Evolutionary conservation across 37 sponge, comb jelly and placozoan species (phyloP).

Genomic region (Mnemiopsis leidyi): DNA sequence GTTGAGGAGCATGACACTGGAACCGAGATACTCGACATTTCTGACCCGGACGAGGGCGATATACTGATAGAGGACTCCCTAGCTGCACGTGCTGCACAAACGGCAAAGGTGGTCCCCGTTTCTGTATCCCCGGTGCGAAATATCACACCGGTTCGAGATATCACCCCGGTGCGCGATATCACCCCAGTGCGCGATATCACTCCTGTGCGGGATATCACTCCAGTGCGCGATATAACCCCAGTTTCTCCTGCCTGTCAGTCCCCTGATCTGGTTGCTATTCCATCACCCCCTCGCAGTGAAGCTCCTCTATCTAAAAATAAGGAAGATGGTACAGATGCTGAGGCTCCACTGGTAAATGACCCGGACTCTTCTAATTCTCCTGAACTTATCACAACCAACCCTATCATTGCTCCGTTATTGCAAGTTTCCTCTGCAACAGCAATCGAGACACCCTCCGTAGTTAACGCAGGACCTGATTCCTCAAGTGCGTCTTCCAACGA

Average conservation of each 20-base stretch:
- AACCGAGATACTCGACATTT: neutral
- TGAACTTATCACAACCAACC: neutral
- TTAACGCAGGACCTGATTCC: neutral
- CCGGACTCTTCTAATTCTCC: too few species aligned
- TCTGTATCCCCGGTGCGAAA: neutral
- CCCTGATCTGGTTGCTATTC: neutral
- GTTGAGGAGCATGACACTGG: neutral
- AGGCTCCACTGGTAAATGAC: neutral
- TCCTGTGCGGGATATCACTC: too few species aligned
- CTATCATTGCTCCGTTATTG: too few species aligned
- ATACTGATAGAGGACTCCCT: conserved; percentile 34
- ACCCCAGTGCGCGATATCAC: too few species aligned
- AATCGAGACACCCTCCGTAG: neutral
- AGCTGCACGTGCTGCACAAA: neutral
- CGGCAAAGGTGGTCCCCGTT: neutral
- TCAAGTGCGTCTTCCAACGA: neutral
- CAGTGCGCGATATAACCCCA: neutral
- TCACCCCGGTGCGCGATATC: neutral
- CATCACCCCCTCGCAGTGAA: neutral
- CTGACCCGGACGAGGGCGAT: conserved; percentile 38
- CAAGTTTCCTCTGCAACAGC: neutral
- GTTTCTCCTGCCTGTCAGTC: neutral
- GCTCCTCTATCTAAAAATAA: neutral
- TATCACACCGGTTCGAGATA: too few species aligned
- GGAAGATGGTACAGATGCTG: neutral